phyloP scores from a whole-genome alignment of 2,888 invertebrate genomes.

The Halictus ligatus region DNA sequence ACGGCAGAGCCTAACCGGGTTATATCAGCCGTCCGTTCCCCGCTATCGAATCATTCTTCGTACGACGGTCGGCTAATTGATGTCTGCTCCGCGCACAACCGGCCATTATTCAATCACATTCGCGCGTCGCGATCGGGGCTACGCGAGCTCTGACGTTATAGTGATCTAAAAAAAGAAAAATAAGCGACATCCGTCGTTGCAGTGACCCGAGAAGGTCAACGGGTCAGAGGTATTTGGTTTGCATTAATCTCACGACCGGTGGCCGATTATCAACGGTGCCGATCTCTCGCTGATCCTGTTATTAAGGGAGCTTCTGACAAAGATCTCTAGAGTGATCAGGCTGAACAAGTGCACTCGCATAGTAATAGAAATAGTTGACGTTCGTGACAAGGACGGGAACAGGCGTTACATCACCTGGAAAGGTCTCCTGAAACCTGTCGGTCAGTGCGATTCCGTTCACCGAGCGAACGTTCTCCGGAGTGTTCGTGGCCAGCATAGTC shows the following conservation, averaged over 20 bases:
- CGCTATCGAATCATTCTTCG: neutral
- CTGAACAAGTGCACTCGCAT: neutral
- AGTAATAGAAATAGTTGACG: neutral
- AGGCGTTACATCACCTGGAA: neutral
- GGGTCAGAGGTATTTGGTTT: neutral
- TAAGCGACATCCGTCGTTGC: neutral
- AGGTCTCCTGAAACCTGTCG: neutral
- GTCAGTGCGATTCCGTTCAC: too few relatives aligned
- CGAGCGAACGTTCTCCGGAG: neutral
- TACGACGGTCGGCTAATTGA: neutral
- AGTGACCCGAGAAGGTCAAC: neutral
- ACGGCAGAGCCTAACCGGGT: neutral
- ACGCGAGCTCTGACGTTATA: too few relatives aligned
- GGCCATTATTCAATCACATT: neutral
- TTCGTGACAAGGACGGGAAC: neutral
- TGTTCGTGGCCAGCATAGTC: neutral
- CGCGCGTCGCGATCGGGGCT: neutral
- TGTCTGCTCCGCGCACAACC: neutral
- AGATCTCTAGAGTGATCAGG: neutral
- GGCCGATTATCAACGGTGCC: too few relatives aligned
- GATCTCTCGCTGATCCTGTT: neutral
- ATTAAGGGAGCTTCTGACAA: neutral
- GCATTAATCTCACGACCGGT: neutral
- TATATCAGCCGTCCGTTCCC: neutral
- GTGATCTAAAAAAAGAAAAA: neutral